Conservation (phyloP, 92 coral and sea anemone species). For the Siderastrea siderea region DNA sequence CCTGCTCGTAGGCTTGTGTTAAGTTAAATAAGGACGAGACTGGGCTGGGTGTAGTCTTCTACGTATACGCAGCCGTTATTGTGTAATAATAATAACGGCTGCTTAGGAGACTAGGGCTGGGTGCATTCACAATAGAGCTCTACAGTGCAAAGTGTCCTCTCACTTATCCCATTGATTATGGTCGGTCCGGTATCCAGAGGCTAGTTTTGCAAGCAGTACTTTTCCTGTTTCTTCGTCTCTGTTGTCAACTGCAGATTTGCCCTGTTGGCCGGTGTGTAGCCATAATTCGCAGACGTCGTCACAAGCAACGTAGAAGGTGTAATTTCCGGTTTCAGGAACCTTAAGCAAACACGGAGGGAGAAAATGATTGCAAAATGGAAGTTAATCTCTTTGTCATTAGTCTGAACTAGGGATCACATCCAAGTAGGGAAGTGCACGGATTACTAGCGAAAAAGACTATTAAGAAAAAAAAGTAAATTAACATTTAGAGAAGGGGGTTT, state of each 20-base stretch:
- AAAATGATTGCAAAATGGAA: not conserved
- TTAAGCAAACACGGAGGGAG: not conserved
- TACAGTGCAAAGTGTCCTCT: not conserved
- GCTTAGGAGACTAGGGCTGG: no score
- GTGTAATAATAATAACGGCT: no score
- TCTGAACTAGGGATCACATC: no score
- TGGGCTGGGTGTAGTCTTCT: no score
- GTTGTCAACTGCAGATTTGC: not conserved
- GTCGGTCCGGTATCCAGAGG: slow-evolving; percentile 1
- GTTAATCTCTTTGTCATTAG: no score
- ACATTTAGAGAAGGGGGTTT: no score
- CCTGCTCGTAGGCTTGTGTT: no score
- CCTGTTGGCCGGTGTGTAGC: slow-evolving; percentile 35
- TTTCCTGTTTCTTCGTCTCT: slow-evolving; percentile 37
- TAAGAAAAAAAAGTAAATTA: no score
- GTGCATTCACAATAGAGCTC: no score
- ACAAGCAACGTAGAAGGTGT: slow-evolving; percentile 80
- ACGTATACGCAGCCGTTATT: no score
- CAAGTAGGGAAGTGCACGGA: no score
- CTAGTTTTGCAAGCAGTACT: slow-evolving; percentile 24
- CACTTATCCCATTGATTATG: slow-evolving; percentile 75
- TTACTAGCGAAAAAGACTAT: no score
- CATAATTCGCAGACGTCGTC: slow-evolving; percentile 78
- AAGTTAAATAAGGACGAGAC: not conserved
- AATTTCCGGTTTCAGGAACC: slow-evolving; percentile 81